These are phyloP conservation scores for Agonopterix subpropinquella DNA, from an alignment of 2,888 invertebrate species.

Conservation along the genomic window DNA sequence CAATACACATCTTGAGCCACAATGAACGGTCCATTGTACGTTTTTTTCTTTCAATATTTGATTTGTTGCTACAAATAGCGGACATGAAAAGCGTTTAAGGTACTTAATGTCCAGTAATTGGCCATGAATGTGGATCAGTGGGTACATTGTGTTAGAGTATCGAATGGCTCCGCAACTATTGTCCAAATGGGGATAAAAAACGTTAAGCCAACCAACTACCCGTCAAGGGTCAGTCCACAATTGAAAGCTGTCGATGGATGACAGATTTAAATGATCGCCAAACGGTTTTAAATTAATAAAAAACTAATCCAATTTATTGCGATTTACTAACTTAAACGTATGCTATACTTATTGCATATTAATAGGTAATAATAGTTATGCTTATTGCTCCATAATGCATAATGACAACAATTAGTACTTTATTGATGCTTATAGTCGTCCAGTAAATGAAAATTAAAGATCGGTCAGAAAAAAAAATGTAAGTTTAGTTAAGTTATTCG, in stretches of 20 bases:
- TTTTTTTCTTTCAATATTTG: slow-evolving; percentile 54
- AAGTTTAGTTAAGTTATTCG: no score
- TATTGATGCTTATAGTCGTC: no score
- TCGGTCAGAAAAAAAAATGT: no score
- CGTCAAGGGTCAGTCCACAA: slow-evolving; percentile 52
- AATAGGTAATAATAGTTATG: no score
- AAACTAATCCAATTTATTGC: not conserved
- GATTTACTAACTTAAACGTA: no score
- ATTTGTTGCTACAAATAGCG: slow-evolving; percentile 73
- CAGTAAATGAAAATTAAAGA: no score
- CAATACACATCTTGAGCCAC: slow-evolving; percentile 64
- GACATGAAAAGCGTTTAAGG: slow-evolving; percentile 69
- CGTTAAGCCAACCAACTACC: slow-evolving; percentile 44
- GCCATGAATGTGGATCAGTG: slow-evolving; percentile 76
- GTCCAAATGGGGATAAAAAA: slow-evolving; percentile 52
- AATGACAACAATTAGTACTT: no score
- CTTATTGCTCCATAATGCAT: no score
- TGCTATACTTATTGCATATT: no score
- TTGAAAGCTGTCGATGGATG: slow-evolving; percentile 50
- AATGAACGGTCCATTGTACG: slow-evolving; percentile 59
- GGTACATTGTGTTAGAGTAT: slow-evolving; percentile 69
- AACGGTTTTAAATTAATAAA: not conserved
- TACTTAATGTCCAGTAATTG: slow-evolving; percentile 77
- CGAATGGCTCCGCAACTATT: slow-evolving; percentile 50
- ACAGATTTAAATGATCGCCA: slow-evolving; percentile 37